Percentiles rank a stretch among this genome's conserved stretches.
phyloP scores from a whole-genome alignment of 2,113 vertebrate genomes.

The Chrysochloris asiatica region DNA sequence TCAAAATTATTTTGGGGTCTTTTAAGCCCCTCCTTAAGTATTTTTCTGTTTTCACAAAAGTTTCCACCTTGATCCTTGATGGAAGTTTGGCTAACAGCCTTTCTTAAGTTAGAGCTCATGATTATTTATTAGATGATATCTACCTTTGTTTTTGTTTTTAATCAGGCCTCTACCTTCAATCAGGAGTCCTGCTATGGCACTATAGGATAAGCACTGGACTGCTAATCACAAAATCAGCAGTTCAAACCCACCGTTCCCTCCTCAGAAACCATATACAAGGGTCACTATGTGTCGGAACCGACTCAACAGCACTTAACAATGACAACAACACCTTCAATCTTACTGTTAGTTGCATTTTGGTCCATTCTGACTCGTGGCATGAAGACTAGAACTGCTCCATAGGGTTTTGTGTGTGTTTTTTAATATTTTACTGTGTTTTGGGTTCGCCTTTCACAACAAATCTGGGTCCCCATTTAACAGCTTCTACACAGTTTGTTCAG shows the following conservation, averaged over 20 bases:
- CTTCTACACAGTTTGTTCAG: background rate
- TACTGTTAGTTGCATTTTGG: background rate
- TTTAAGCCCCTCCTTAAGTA: background rate
- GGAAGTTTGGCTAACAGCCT: background rate
- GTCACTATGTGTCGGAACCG: too few species aligned
- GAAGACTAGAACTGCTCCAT: background rate
- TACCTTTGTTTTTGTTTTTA: background rate
- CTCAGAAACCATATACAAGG: too few species aligned
- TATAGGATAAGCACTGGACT: too few species aligned
- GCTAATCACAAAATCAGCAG: too few species aligned
- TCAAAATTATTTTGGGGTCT: background rate
- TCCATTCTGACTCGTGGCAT: background rate
- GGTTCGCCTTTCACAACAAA: background rate
- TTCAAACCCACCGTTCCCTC: too few species aligned
- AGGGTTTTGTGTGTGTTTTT: background rate
- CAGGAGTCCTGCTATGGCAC: too few species aligned
- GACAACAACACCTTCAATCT: background rate
- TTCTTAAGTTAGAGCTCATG: background rate
- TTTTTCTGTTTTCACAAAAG: background rate
- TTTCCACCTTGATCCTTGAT: background rate
- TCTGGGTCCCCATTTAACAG: background rate
- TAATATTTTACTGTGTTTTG: background rate
- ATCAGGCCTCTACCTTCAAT: background rate
- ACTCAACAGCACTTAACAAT: too few species aligned
- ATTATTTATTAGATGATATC: accelerated